Conservation (phyloP, 2,888 invertebrate genomes). For the Eristalis intricaria region DNA sequence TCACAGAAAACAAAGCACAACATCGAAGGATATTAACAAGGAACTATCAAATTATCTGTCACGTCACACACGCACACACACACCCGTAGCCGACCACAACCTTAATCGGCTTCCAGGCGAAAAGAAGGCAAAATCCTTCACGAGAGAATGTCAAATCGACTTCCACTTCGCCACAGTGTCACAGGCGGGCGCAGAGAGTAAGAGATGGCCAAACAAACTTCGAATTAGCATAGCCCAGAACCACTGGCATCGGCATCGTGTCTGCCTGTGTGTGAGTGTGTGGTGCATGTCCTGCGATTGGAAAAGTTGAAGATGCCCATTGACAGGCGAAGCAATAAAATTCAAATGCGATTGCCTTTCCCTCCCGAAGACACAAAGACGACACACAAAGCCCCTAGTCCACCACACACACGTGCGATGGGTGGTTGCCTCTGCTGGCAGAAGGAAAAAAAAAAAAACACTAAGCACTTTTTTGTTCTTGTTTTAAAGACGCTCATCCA, state of each 20-base stretch:
- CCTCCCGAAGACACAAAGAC: constrained; percentile 67
- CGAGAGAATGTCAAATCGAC: constrained; percentile 66
- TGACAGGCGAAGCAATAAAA: constrained; percentile 80
- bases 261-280: constrained; percentile 6
- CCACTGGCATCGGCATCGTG: constrained; percentile 63
- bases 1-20: constrained; percentile 40
- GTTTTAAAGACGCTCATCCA: constrained; percentile 20
- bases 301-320: constrained; percentile 73
- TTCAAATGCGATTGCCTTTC: constrained; percentile 79
- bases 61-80: constrained; percentile 32
- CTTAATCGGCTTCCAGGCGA: constrained; percentile 52
- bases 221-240: constrained; percentile 70
- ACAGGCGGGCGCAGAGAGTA: not conserved
- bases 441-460: constrained; percentile 37
- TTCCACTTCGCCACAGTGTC: constrained; percentile 34
- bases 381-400: constrained; percentile 29
- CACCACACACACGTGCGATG: not conserved
- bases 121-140: constrained; percentile 15
- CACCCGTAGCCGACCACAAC: not conserved
- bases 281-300: constrained; percentile 63
- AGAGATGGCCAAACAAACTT: constrained; percentile 58
- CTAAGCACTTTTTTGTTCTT: constrained; percentile 44
- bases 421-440: not conserved
- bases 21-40: constrained; percentile 45
- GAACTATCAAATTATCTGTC: constrained; percentile 68